Base-by-base conservation (phyloP, 2,888 invertebrate genomes). In the Spilarctia lutea region DNA sequence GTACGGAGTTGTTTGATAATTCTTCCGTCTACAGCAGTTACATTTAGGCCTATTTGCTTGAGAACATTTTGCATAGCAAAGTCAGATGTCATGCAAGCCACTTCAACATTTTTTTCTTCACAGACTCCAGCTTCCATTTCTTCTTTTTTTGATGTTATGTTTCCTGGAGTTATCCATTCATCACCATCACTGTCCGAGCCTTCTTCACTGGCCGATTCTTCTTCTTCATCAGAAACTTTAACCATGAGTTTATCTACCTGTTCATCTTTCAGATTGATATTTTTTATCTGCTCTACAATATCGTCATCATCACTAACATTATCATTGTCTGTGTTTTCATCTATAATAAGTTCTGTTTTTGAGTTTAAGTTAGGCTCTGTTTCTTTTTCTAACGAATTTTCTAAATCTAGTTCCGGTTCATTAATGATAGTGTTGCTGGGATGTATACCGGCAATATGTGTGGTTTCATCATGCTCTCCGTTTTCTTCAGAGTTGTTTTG, bases 51-150 rank as follows among this genome's bases (percentile, higher is more conserved):
- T 93, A 99, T 98, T 94, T 99, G 99, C 91, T 99, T 98, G 24
- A 99, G 95, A 2, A 99, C 99, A 96, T 99, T 99, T 96, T 99
- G 99, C 97, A 99, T 98, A 0, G 99, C 99, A 96, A 99, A 99
- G 94, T 99, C 99, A 73, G 98, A 98, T 16, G 99, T 99, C 85
- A 99, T 97, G 89, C 99, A 99, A 0, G 99, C 99, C 42, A 99
- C 99, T 81, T 96, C 95, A 0, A 97, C 97, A 72, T 96, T 88
- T 83, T 97, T 96, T 63, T 97, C 97, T 82, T 97, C 97, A 81
- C 97, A 92, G 71, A 96, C 93, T 72, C 97, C 97, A 13, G 96
- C 95, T 81, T 97, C 97, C 91, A 98, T 96, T 88, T 97, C 97
- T 87, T 97, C 97, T 88, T 97, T 98, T 27, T 98, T 97, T 85